Evolutionary conservation across 1,140 invertebrate genomes (phyloP).

Genomic region (Uloborus diversus): DNA sequence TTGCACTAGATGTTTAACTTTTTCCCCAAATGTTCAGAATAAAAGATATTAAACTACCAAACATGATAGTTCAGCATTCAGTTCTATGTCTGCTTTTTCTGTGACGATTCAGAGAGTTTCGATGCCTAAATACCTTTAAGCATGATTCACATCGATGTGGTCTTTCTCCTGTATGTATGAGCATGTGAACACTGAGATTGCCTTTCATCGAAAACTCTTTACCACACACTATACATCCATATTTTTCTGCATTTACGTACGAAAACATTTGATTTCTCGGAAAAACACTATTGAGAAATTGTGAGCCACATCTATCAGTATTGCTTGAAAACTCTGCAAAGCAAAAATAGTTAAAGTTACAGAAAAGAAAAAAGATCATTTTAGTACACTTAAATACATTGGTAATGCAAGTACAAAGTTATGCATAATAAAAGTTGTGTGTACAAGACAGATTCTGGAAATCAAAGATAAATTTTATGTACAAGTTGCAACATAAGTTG

Average conservation of each 20-base stretch:
- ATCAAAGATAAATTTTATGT: no score
- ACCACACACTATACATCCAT: slow-evolving; percentile 25
- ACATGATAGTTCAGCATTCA: no score
- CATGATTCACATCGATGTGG: slow-evolving; percentile 31
- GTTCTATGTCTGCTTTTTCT: slow-evolving; percentile 30
- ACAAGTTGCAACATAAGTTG: no score
- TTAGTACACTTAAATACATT: background rate
- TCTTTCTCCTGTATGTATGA: slow-evolving; percentile 49
- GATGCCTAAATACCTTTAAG: slow-evolving; percentile 30
- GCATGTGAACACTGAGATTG: slow-evolving; percentile 44
- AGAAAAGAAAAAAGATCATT: background rate
- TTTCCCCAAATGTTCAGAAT: no score
- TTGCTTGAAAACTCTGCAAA: background rate
- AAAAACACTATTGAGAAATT: background rate
- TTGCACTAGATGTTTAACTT: no score
- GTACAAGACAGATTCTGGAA: no score
- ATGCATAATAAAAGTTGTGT: no score
- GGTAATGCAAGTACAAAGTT: background rate
- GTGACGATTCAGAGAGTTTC: slow-evolving; percentile 38
- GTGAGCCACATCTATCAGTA: background rate
- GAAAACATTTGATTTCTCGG: background rate
- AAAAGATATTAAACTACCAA: no score
- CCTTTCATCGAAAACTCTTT: slow-evolving; percentile 46
- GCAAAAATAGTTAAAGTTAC: slow-evolving; percentile 3
- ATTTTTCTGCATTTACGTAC: background rate